These are phyloP conservation scores for Microctenopoma stevenorrisi DNA, from an alignment of 2,797 vertebrate species.

Conservation along the genomic window DNA sequence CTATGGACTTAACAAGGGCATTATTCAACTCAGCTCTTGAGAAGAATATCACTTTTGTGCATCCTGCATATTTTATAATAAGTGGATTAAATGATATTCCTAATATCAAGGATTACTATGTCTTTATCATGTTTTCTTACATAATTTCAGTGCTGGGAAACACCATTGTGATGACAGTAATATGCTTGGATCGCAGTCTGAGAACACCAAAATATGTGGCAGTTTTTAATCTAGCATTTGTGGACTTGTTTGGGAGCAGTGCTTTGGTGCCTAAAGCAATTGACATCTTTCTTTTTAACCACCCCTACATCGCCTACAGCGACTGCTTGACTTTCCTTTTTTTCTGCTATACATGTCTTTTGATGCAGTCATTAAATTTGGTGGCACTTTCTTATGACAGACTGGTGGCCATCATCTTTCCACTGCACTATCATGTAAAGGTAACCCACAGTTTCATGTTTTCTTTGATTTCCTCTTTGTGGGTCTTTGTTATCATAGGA, in stretches of 20 bases:
- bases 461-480: slow-evolving; percentile 38
- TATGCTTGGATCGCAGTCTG: slow-evolving; percentile 44
- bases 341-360: slow-evolving; percentile 52
- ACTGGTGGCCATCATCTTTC: slow-evolving; percentile 73
- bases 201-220: slow-evolving; percentile 54
- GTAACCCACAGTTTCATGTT: slow-evolving; percentile 65
- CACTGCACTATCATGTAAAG: slow-evolving; percentile 66
- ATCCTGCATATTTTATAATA: slow-evolving; percentile 55
- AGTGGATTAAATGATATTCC: slow-evolving; percentile 32
- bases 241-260: slow-evolving; percentile 47
- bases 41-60: slow-evolving; percentile 54
- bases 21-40: slow-evolving; percentile 50
- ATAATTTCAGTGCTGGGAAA: slow-evolving; percentile 52
- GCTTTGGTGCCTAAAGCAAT: slow-evolving; percentile 61
- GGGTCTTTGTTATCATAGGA: slow-evolving; percentile 13
- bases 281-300: slow-evolving; percentile 59
- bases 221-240: slow-evolving; percentile 59
- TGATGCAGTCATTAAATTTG: slow-evolving; percentile 70
- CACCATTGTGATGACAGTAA: slow-evolving; percentile 45
- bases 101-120: slow-evolving; percentile 38
- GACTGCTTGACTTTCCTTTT: slow-evolving; percentile 54
- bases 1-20: slow-evolving; percentile 6
- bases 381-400: slow-evolving; percentile 68
- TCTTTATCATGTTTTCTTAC: slow-evolving; percentile 48
- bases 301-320: slow-evolving; percentile 39